Percentiles rank a stretch among this genome's conserved stretches.
These are phyloP conservation scores for Homarus americanus DNA, from an alignment of 1,140 invertebrate genomes.

Conservation along the genomic window DNA sequence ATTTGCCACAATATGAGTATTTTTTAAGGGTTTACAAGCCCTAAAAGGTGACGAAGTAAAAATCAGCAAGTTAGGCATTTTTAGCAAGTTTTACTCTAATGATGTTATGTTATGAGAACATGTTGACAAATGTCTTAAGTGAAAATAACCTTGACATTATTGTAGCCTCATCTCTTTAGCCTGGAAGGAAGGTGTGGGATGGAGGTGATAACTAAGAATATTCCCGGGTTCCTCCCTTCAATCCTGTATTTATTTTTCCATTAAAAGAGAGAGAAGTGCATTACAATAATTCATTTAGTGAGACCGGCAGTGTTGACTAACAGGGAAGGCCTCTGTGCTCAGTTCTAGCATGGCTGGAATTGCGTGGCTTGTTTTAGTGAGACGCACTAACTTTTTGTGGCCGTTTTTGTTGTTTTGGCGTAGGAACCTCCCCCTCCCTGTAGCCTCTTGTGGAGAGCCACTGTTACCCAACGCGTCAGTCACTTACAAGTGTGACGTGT, in stretches of 20 bases:
- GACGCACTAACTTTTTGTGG: neutral
- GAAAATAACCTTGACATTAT: too few species aligned
- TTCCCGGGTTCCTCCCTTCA: neutral
- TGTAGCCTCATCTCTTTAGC: too few species aligned
- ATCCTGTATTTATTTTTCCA: neutral
- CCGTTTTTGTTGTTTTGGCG: neutral
- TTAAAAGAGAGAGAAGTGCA: neutral
- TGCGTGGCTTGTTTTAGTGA: neutral
- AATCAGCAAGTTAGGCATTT: too few species aligned
- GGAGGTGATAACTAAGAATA: neutral
- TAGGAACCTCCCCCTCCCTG: neutral
- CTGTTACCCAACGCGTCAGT: neutral
- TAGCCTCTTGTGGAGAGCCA: neutral
- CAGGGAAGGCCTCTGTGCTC: neutral
- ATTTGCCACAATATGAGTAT: too few species aligned
- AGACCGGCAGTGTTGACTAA: neutral
- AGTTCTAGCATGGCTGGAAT: neutral
- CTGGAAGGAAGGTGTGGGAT: neutral
- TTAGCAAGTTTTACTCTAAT: too few species aligned
- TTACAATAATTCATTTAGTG: too few species aligned
- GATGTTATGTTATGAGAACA: too few species aligned
- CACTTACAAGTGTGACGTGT: too few species aligned
- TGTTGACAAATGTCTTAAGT: too few species aligned
- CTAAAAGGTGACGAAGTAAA: too few species aligned
- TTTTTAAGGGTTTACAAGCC: too few species aligned